phyloP scores from a whole-genome alignment of 2,113 vertebrate genomes.

The Hipposideros armiger region DNA sequence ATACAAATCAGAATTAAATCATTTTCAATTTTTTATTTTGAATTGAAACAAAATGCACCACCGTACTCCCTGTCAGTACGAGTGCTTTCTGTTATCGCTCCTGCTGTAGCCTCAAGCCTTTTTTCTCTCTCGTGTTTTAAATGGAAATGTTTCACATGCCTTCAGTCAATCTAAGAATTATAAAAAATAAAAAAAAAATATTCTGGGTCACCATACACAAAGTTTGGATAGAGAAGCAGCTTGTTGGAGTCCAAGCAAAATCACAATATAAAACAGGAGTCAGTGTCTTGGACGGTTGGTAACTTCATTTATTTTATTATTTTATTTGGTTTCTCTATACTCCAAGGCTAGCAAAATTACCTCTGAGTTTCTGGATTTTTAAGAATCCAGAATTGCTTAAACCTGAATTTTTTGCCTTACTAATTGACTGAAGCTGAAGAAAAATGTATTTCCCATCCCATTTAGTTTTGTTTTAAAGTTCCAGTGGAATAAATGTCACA shows the following conservation, averaged over 20 bases:
- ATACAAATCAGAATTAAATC: background rate
- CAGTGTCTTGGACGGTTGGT: background rate
- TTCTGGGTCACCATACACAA: background rate
- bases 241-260: background rate
- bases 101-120: background rate
- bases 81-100: background rate
- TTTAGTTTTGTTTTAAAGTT: background rate
- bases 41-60: background rate
- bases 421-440: slow-evolving; percentile 9
- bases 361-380: slow-evolving; percentile 41
- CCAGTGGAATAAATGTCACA: slow-evolving; percentile 12
- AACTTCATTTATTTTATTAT: background rate
- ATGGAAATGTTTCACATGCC: background rate
- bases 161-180: background rate
- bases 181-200: background rate
- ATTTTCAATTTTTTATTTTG: slow-evolving; percentile 38
- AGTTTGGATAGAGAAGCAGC: background rate
- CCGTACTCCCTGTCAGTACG: background rate
- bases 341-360: slow-evolving; percentile 8
- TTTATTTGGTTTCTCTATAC: background rate
- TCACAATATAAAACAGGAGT: background rate
- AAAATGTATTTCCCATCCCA: background rate
- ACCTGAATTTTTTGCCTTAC: slow-evolving; percentile 26
- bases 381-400: slow-evolving; percentile 20
- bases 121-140: background rate